A percentile compares a stretch with the other conserved stretches of the same genome.
These are phyloP conservation scores for Enteromius radiatus DNA, from an alignment of 2,797 vertebrate species.

Conservation along the genomic window DNA sequence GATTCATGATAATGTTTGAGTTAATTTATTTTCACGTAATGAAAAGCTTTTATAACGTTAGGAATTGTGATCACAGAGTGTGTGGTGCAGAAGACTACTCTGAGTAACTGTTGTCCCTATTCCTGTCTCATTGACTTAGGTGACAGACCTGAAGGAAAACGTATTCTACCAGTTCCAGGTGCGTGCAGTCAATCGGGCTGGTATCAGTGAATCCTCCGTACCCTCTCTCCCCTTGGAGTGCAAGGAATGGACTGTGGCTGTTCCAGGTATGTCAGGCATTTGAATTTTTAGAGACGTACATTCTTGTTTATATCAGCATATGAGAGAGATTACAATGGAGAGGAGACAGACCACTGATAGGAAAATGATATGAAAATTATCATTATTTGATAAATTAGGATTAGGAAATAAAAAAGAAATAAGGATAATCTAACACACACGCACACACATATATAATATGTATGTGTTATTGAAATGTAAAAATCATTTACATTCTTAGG, in stretches of 20 bases:
- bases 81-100: background rate
- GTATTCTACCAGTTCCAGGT: conserved; percentile 93
- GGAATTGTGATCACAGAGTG: background rate
- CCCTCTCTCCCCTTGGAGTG: conserved; percentile 84
- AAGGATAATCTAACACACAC: background rate
- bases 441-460: background rate
- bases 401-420: background rate
- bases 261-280: conserved; percentile 79
- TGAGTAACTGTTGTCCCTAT: background rate
- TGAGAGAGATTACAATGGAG: background rate
- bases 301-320: background rate
- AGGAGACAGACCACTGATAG: background rate
- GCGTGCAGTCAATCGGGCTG: conserved; percentile 90
- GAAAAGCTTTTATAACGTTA: background rate
- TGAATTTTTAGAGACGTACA: background rate
- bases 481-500: background rate
- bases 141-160: conserved; percentile 93
- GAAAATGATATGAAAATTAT: too few species aligned
- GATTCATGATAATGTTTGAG: background rate
- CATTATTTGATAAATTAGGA: background rate
- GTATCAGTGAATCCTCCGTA: conserved; percentile 84
- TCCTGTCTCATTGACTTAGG: conserved; percentile 71
- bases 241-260: conserved; percentile 95
- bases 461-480: background rate
- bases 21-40: background rate